Evolutionary conservation across 2,113 vertebrate genomes (phyloP).

Genomic region (Empidonax traillii): DNA sequence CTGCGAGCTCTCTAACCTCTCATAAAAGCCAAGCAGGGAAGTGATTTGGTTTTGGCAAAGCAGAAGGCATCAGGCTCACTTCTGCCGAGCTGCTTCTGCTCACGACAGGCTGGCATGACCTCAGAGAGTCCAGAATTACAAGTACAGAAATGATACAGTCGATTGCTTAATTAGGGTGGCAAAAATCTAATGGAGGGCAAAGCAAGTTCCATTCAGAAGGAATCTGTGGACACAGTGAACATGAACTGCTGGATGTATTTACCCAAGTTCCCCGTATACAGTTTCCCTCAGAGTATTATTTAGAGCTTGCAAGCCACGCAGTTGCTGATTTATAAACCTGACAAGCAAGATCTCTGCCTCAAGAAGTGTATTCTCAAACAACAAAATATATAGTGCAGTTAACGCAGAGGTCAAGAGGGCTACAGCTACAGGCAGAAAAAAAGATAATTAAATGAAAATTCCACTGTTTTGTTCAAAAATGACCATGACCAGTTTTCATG

Average conservation of each 20-base stretch:
- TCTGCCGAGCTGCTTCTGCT: background rate
- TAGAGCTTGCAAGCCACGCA: background rate
- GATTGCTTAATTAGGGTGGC: background rate
- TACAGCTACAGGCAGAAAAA: background rate
- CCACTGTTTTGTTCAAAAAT: background rate
- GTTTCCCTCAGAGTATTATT: background rate
- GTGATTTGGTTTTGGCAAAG: background rate
- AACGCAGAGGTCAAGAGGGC: background rate
- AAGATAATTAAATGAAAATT: background rate
- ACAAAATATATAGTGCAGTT: background rate
- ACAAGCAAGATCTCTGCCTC: background rate
- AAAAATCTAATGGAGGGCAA: constrained; percentile 21
- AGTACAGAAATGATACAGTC: background rate
- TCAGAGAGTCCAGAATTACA: background rate
- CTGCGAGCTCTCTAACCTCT: background rate
- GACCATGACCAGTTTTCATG: background rate
- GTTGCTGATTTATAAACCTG: constrained; percentile 15
- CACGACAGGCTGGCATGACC: background rate
- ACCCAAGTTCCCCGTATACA: background rate
- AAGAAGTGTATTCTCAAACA: background rate
- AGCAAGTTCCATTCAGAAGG: background rate
- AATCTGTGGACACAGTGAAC: background rate
- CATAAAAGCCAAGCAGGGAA: constrained; percentile 22
- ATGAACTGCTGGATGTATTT: background rate
- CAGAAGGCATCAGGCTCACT: background rate